A percentile compares a stretch with the other conserved stretches of the same genome.
phyloP scores from a whole-genome alignment of 2,888 invertebrate species.

The Lithophane leautieri region DNA sequence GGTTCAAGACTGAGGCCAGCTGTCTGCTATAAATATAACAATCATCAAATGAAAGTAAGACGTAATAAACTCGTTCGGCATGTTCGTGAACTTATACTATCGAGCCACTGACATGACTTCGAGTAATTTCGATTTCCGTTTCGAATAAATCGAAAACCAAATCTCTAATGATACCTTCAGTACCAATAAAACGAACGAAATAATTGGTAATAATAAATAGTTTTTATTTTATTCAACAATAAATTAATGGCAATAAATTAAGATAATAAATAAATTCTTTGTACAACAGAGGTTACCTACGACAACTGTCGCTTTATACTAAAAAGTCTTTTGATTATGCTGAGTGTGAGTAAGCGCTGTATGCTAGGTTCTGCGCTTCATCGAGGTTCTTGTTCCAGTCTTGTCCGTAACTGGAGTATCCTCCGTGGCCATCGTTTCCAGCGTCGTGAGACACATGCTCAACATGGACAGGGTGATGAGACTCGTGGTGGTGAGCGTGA shows the following conservation, averaged over 20 bases:
- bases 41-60: slow-evolving; percentile 64
- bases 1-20: slow-evolving; percentile 28
- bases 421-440: slow-evolving; percentile 72
- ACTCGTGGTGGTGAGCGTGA: slow-evolving; percentile 89
- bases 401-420: slow-evolving; percentile 81
- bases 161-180: slow-evolving; percentile 28
- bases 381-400: slow-evolving; percentile 91
- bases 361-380: slow-evolving; percentile 93
- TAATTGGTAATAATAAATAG: slow-evolving; percentile 73
- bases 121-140: slow-evolving; percentile 56
- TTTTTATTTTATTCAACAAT: slow-evolving; percentile 76
- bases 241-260: slow-evolving; percentile 86
- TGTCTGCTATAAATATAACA: slow-evolving; percentile 52
- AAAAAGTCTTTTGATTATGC: slow-evolving; percentile 68
- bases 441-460: slow-evolving; percentile 86
- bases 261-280: slow-evolving; percentile 87
- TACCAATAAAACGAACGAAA: slow-evolving; percentile 67
- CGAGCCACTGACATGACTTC: slow-evolving; percentile 26
- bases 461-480: slow-evolving; percentile 92
- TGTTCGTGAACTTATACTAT: slow-evolving; percentile 47
- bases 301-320: slow-evolving; percentile 51
- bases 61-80: slow-evolving; percentile 49
- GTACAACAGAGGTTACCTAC: slow-evolving; percentile 82
- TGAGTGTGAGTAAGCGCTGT: slow-evolving; percentile 91
- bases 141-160: slow-evolving; percentile 26